A percentile compares a stretch with the other conserved stretches of the same genome.
These are phyloP conservation scores for Cavia aperea DNA, from an alignment of 2,113 vertebrate genomes.

Conservation along the genomic window DNA sequence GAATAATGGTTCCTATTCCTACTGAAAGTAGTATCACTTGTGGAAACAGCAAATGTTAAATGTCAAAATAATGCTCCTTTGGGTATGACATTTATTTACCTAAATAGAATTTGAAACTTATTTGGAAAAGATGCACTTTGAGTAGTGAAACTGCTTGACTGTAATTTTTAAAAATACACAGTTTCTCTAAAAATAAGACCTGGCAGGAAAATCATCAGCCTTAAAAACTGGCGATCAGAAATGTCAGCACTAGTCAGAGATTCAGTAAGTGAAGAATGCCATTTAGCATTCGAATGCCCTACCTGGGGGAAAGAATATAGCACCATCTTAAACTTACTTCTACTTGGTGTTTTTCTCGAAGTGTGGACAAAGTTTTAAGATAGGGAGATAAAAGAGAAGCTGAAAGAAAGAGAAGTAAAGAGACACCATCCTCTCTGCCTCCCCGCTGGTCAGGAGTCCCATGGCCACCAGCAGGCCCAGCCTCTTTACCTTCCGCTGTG, in stretches of 20 bases:
- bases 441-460: neutral
- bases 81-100: neutral
- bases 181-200: neutral
- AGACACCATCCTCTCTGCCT: neutral
- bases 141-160: neutral
- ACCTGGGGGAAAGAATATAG: neutral
- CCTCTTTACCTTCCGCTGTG: neutral
- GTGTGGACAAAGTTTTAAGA: conserved; percentile 2
- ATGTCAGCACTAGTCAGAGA: neutral
- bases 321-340: neutral
- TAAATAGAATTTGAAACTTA: conserved; percentile 13
- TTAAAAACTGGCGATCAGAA: neutral
- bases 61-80: neutral
- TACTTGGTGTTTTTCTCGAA: conserved; percentile 4
- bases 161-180: neutral
- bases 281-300: neutral
- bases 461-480: no score
- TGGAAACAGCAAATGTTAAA: conserved; percentile 7
- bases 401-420: neutral
- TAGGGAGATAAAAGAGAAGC: neutral
- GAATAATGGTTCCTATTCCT: neutral
- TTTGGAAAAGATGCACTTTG: neutral
- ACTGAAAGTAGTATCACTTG: neutral
- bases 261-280: neutral
- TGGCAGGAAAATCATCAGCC: neutral